Evolutionary conservation across 2,888 invertebrate species (phyloP), one percentile per base, ranked within the genome.

Genomic region (Chouioia cunea): DNA sequence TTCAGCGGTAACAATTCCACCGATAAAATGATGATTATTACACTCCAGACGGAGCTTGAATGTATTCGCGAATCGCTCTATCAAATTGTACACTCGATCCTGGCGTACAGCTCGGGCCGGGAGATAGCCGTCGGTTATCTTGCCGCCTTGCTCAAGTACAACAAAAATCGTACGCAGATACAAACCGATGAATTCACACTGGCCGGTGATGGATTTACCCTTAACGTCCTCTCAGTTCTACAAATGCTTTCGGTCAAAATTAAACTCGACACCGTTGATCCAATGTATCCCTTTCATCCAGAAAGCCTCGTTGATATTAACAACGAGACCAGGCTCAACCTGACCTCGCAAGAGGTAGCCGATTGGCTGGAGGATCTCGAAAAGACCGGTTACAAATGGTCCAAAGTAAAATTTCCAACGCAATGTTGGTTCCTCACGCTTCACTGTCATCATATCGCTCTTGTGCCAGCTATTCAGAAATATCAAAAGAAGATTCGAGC

Each of bases 361-460:
- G 89, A 92, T 74, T 95, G 94, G 94, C 83, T 92, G 12, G 89
- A 90, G 66, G 86, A 88, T 60, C 86, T 93, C 64, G 89, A 92
- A 91, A 85, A 89, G 85, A 67, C 12, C 23, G 85, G 83, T 36
- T 90, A 91, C 83, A 87, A 88, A 58, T 93, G 93, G 91, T 89
- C 90, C 12, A 92, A 93, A 64, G 91, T 93, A 2, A 97, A 96
- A 81, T 99, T 99, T 86, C 94, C 96, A 75, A 97, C 98, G 0
- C 95, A 97, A 77, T 99, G 98, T 84, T 99, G 98, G 95, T 98
- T 97, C 87, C 88, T 99, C 57, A 97, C 98, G 0, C 88, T 98
- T 50, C 96, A 97, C 85, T 94, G 95, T 86, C 97, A 97, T 86
- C 97, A 98, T 83, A 89, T 98, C 70, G 93, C 96, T 10, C 90